Evolutionary conservation across 2,113 vertebrate genomes (phyloP).

Genomic region (Cryptomyrus ogoouensis): DNA sequence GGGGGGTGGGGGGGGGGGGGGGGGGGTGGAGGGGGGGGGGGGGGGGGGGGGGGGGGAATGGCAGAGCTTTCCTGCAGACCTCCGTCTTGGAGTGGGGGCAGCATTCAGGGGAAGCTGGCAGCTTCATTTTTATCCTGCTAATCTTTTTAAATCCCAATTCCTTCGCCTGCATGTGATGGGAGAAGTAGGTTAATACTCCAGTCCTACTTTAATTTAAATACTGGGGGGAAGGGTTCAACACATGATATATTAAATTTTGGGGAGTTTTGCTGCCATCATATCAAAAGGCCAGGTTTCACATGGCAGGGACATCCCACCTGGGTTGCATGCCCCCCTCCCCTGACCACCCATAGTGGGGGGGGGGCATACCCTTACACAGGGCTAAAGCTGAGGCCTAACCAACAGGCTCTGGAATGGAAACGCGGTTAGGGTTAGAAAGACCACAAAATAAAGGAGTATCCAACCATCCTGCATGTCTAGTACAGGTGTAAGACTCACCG

Average conservation of each 20-base stretch:
- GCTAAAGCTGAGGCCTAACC: not conserved
- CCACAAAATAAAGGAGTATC: not conserved
- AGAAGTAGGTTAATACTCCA: not conserved
- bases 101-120: not conserved
- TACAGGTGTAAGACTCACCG: not conserved
- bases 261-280: not conserved
- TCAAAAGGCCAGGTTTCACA: not conserved
- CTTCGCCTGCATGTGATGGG: not conserved
- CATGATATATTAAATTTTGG: not conserved
- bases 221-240: not conserved
- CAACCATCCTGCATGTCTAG: not conserved
- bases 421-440: not conserved
- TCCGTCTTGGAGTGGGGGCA: not conserved
- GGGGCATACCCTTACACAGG: not conserved
- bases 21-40: not conserved
- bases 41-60: not conserved
- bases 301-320: not conserved
- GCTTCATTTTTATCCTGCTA: not conserved
- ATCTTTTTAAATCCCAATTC: slow-evolving; percentile 9
- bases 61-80: not conserved
- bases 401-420: not conserved
- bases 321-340: not conserved
- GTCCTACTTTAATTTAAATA: not conserved
- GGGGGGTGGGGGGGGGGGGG: not conserved
- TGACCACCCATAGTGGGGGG: not conserved